Percentiles rank a stretch among this genome's conserved stretches.
phyloP scores from a whole-genome alignment of 2,797 vertebrate species.

The Petrocephalus sullivani region DNA sequence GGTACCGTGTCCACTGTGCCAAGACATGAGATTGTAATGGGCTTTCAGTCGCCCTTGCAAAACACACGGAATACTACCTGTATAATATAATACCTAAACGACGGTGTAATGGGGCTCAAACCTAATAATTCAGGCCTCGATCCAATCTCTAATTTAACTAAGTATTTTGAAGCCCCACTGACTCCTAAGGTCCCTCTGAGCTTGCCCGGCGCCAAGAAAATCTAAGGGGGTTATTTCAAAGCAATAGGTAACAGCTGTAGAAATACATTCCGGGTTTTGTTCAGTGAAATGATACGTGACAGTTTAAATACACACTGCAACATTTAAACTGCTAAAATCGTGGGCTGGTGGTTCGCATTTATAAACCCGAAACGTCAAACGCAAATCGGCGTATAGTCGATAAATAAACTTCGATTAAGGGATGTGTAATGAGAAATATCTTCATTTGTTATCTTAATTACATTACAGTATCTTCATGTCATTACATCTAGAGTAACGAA shows the following conservation, averaged over 20 bases:
- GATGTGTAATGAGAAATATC: not conserved
- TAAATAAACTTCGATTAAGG: conserved; percentile 6
- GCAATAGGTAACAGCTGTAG: conserved; percentile 48
- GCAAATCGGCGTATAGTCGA: conserved; percentile 6
- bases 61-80: conserved; percentile 39
- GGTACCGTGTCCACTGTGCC: not conserved
- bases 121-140: conserved; percentile 41
- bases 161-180: conserved; percentile 38
- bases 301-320: conserved; percentile 40
- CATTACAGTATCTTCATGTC: not conserved
- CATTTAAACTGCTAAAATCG: conserved; percentile 13
- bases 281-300: conserved; percentile 48
- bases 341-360: not conserved
- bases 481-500: not conserved
- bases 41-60: conserved; percentile 23
- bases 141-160: conserved; percentile 40
- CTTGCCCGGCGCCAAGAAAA: conserved; percentile 45
- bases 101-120: conserved; percentile 43
- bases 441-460: not conserved
- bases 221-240: conserved; percentile 44
- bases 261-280: conserved; percentile 48
- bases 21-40: not conserved
- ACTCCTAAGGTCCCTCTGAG: conserved; percentile 24
- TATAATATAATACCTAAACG: conserved; percentile 45
- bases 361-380: not conserved